Conservation (phyloP, 2,888 invertebrate genomes). For the Eupithecia insigniata region DNA sequence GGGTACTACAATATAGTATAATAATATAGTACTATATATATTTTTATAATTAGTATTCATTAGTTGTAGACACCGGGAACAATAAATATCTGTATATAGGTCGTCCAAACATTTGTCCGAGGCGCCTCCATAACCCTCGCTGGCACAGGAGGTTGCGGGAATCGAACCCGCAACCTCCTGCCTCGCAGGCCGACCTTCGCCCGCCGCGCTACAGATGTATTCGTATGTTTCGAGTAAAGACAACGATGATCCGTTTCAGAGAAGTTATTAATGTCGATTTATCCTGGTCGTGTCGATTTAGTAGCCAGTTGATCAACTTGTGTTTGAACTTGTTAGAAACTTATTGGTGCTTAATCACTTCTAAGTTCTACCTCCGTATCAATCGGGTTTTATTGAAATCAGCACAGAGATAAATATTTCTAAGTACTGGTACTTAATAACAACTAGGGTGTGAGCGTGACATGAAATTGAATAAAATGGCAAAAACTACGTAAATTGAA, state of each 20-base stretch:
- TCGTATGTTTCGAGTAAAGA: neutral
- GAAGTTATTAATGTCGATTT: neutral
- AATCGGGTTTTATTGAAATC: neutral
- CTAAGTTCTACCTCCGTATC: neutral
- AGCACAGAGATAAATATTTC: neutral
- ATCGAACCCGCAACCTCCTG: neutral
- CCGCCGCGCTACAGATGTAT: neutral
- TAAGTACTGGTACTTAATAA: neutral
- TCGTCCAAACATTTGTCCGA: neutral
- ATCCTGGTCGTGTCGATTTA: neutral
- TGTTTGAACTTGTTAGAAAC: constrained; percentile 12
- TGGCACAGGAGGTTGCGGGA: no score
- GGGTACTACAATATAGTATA: neutral
- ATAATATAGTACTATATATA: no score
- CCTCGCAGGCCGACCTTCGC: neutral
- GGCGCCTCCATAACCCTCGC: no score
- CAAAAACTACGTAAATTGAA: no score
- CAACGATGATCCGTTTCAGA: neutral
- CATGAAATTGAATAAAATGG: neutral
- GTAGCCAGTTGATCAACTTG: neutral
- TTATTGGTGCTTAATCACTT: constrained; percentile 8
- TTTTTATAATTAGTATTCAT: no score
- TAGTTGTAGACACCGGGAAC: no score
- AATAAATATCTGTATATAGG: no score
- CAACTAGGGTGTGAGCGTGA: neutral